These are phyloP conservation scores for Solen grandis DNA, from an alignment of 1,140 invertebrate genomes.

Conservation along the genomic window DNA sequence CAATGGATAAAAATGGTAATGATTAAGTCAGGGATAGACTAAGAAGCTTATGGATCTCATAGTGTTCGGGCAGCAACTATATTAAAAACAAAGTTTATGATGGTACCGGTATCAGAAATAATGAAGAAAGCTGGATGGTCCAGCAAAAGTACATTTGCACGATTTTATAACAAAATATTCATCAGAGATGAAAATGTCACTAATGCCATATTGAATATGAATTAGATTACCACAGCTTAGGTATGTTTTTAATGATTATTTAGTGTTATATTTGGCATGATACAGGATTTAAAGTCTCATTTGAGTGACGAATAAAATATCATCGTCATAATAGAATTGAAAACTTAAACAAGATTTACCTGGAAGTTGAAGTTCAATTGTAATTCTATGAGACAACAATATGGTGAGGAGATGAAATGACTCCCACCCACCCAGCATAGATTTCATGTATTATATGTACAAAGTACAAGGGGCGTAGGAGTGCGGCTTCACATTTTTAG, in stretches of 20 bases:
- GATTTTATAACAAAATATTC: constrained; percentile 46
- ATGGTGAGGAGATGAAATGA: not conserved
- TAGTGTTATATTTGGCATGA: not conserved
- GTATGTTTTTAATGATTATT: not conserved
- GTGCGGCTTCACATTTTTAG: no score
- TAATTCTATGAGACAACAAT: constrained; percentile 2
- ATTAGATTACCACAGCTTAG: not conserved
- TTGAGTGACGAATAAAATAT: not conserved
- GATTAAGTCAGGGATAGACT: constrained; percentile 31
- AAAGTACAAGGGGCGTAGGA: no score
- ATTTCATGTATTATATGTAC: no score
- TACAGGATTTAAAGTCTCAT: constrained; percentile 29
- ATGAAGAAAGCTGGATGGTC: constrained; percentile 52
- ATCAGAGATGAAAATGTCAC: no score
- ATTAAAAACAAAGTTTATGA: not conserved
- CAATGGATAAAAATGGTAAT: constrained; percentile 47
- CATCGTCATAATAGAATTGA: not conserved
- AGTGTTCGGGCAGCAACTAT: constrained; percentile 19
- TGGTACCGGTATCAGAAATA: constrained; percentile 33
- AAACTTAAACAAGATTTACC: not conserved
- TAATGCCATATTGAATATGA: no score
- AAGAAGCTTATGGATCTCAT: constrained; percentile 32
- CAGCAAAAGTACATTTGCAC: constrained; percentile 31
- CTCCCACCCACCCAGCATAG: constrained; percentile 53
- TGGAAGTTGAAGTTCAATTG: no score